phyloP scores from a whole-genome alignment of 2,888 invertebrate species.

The Thereva unica region DNA sequence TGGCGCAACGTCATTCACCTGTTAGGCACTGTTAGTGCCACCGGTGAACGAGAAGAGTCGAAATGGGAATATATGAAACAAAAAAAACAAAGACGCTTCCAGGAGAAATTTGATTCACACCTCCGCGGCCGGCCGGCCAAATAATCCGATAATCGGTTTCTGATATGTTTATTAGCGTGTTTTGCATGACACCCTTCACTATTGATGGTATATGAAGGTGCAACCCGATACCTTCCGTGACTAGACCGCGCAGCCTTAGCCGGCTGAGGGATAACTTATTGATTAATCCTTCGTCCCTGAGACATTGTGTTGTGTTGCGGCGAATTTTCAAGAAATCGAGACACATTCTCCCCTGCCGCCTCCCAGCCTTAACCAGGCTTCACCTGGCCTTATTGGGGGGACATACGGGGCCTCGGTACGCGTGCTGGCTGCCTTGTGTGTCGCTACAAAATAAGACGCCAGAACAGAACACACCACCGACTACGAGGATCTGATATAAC shows the following conservation, averaged over 20 bases:
- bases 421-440: neutral
- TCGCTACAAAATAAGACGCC: neutral
- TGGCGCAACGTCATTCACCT: neutral
- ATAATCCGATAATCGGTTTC: conserved; percentile 25
- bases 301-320: conserved; percentile 15
- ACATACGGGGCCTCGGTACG: neutral
- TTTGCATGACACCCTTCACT: neutral
- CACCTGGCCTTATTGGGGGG: neutral
- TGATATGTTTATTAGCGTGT: conserved; percentile 24
- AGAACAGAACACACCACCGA: conserved; percentile 8
- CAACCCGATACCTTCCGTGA: neutral
- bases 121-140: neutral
- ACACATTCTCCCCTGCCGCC: neutral
- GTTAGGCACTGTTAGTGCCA: conserved; percentile 20
- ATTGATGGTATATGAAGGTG: conserved; percentile 23
- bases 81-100: conserved; percentile 15
- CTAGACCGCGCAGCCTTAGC: conserved; percentile 3
- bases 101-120: conserved; percentile 4
- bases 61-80: conserved; percentile 10
- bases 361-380: neutral
- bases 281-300: conserved; percentile 28
- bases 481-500: conserved; percentile 24
- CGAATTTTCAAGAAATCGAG: conserved; percentile 16
- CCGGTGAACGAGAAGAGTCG: neutral
- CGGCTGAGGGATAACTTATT: conserved; percentile 24